These are phyloP conservation scores for Acanthosoma haemorrhoidale DNA, from an alignment of 2,888 invertebrate species.

Conservation along the genomic window DNA sequence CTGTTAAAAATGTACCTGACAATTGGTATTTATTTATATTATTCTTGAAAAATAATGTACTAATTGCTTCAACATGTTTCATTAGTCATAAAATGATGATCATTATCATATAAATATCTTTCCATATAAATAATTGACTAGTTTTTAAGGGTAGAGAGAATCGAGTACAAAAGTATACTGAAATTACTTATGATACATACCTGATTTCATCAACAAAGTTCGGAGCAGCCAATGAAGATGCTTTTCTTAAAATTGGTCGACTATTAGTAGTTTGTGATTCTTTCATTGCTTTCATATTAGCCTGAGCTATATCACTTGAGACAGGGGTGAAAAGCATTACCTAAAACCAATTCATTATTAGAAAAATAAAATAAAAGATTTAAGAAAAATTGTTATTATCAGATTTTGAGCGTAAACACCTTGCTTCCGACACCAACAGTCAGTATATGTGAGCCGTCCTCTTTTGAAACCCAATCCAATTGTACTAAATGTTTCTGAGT, in stretches of 20 bases:
- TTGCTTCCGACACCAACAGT: constrained; percentile 94
- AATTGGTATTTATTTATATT: too few relatives aligned
- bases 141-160: too few relatives aligned
- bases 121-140: too few relatives aligned
- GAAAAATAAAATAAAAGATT: neutral
- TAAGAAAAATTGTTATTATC: neutral
- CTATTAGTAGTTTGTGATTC: constrained; percentile 72
- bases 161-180: too few relatives aligned
- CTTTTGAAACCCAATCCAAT: constrained; percentile 98
- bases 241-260: constrained; percentile 79
- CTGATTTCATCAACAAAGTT: constrained; percentile 86
- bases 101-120: too few relatives aligned
- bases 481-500: constrained; percentile 91
- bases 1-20: too few relatives aligned
- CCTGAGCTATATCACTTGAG: constrained; percentile 89
- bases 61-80: too few relatives aligned
- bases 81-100: too few relatives aligned
- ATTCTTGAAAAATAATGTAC: too few relatives aligned
- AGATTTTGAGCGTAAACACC: too few relatives aligned
- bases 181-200: constrained; percentile 36
- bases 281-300: constrained; percentile 86
- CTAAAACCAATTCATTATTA: constrained; percentile 39
- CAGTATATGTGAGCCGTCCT: constrained; percentile 95
- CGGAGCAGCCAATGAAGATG: constrained; percentile 84
- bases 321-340: constrained; percentile 89